Evolutionary conservation across 2,113 vertebrate genomes (phyloP).

Genomic region (Bujurquina vittata): DNA sequence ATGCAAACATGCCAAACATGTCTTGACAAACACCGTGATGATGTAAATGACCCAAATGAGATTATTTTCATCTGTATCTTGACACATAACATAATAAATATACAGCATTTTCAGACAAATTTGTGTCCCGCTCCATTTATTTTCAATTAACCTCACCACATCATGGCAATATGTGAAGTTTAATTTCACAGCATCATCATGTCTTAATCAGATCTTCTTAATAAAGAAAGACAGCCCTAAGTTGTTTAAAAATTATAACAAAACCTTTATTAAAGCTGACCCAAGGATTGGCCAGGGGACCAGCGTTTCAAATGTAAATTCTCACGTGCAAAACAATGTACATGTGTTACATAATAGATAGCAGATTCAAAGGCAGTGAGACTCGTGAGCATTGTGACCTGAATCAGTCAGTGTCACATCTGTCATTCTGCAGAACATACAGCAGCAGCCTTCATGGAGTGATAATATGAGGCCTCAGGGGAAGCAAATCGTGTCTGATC

Average conservation of each 20-base stretch:
- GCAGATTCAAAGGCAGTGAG: background rate
- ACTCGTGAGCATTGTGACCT: conserved; percentile 23
- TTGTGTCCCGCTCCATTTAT: background rate
- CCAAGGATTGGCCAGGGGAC: background rate
- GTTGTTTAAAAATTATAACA: background rate
- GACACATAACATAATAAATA: too few relatives aligned
- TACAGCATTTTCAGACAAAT: too few relatives aligned
- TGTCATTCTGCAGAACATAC: background rate
- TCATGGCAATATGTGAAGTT: background rate
- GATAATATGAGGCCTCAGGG: background rate
- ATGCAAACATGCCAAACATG: too few relatives aligned
- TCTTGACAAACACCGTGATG: too few relatives aligned
- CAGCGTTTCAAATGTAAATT: background rate
- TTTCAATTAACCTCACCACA: background rate
- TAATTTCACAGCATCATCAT: background rate
- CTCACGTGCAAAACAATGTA: background rate
- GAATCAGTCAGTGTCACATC: conserved; percentile 23
- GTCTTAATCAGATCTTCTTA: background rate
- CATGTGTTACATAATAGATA: conserved; percentile 14
- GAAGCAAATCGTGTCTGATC: background rate
- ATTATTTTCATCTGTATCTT: too few relatives aligned
- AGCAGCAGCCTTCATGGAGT: background rate
- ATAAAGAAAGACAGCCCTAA: background rate
- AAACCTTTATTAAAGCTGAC: background rate
- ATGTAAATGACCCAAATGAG: too few relatives aligned